Evolutionary conservation across 2,113 vertebrate species (phyloP).

Genomic region (Trachemys scripta): DNA sequence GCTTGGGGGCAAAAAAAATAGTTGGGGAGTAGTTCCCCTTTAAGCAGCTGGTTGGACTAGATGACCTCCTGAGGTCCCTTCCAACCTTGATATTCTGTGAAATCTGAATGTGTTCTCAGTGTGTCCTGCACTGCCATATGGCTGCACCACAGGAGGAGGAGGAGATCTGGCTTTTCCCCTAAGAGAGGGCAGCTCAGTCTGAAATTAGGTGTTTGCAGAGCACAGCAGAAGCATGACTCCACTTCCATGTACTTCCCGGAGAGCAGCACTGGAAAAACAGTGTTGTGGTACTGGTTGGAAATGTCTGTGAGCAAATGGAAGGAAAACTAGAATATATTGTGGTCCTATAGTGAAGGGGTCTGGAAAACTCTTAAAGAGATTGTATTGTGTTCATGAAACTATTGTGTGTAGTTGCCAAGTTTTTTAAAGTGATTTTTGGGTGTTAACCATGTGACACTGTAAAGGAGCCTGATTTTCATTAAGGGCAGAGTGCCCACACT

Average conservation of each 20-base stretch:
- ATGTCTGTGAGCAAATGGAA: constrained; percentile 8
- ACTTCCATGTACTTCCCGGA: background rate
- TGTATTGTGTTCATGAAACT: constrained; percentile 23
- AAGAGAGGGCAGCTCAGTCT: background rate
- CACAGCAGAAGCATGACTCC: background rate
- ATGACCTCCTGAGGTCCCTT: too few relatives aligned
- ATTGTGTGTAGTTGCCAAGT: background rate
- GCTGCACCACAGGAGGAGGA: rapidly evolving
- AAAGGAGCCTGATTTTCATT: constrained; percentile 34
- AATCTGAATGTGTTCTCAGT: background rate
- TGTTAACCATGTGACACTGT: constrained; percentile 15
- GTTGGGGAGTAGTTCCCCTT: too few relatives aligned
- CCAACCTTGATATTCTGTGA: too few relatives aligned
- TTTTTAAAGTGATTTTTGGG: constrained; percentile 27
- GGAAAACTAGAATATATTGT: background rate
- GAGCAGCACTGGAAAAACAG: background rate
- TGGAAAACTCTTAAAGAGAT: constrained; percentile 31
- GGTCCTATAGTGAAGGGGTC: constrained; percentile 34
- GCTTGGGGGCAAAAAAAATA: too few relatives aligned
- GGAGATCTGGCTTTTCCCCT: background rate
- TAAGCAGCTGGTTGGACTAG: too few relatives aligned
- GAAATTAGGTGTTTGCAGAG: background rate
- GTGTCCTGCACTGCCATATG: background rate
- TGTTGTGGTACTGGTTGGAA: constrained; percentile 42
- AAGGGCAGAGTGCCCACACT: background rate